Percentiles rank a stretch among this genome's conserved stretches.
phyloP scores from a whole-genome alignment of 2,888 invertebrate species.

The Gonocerus acuteangulatus region DNA sequence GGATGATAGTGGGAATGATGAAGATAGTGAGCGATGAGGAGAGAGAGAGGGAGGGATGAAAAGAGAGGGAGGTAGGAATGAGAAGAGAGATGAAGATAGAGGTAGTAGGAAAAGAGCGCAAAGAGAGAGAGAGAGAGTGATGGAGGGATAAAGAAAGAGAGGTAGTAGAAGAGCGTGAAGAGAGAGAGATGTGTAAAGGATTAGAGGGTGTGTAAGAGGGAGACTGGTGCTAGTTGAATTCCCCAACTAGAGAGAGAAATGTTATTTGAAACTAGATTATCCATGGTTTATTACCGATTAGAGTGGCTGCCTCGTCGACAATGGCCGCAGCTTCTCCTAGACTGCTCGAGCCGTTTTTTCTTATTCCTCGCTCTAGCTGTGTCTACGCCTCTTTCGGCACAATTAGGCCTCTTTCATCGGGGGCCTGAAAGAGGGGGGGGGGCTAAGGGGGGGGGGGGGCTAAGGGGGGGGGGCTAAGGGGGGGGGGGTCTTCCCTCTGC shows the following conservation, averaged over 20 bases:
- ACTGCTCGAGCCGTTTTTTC: constrained; percentile 31
- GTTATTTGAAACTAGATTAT: constrained; percentile 38
- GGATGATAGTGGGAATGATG: no score
- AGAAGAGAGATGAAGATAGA: not conserved
- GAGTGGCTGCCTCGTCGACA: constrained; percentile 34
- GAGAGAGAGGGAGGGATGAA: not conserved
- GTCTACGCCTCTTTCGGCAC: no score
- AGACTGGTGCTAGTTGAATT: constrained; percentile 11
- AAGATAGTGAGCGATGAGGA: no score
- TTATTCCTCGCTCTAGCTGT: no score
- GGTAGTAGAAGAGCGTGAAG: constrained; percentile 1
- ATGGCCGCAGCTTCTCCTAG: constrained; percentile 6
- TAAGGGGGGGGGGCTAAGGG: no score
- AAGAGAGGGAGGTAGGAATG: not conserved
- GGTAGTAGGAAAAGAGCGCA: not conserved
- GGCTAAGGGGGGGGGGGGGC: no score
- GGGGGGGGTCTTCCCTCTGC: no score
- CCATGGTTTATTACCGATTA: constrained; percentile 39
- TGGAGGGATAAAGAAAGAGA: not conserved
- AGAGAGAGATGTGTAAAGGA: not conserved
- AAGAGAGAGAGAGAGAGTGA: not conserved
- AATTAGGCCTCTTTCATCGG: no score
- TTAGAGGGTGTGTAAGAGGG: constrained; percentile 12
- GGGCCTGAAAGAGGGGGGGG: no score
- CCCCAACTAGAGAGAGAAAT: constrained; percentile 27